phyloP scores from a whole-genome alignment of 2,888 invertebrate genomes.

The Acanthosepion lycidas region DNA sequence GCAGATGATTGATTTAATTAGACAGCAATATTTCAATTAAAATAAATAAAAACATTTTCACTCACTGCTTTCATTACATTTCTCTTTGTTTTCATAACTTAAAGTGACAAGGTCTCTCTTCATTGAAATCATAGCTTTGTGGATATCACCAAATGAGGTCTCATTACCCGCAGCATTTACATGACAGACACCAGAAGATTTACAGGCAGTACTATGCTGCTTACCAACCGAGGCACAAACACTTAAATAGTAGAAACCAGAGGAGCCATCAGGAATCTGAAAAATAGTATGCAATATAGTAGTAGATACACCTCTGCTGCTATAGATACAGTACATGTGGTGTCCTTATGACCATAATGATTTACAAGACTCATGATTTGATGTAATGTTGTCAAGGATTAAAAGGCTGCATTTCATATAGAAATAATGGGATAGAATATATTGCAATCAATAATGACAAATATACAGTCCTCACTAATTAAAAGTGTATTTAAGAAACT shows the following conservation, averaged over 20 bases:
- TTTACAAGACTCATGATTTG: too few species aligned
- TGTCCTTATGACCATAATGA: too few species aligned
- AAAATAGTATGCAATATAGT: not conserved
- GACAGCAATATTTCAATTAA: not conserved
- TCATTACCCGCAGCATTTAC: constrained; percentile 50
- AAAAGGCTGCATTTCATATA: too few species aligned
- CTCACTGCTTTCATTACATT: not conserved
- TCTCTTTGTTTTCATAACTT: not conserved
- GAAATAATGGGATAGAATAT: too few species aligned
- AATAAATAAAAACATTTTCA: not conserved
- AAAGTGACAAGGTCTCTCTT: constrained; percentile 35
- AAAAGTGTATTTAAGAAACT: too few species aligned
- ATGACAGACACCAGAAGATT: not conserved
- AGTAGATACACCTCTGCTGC: not conserved
- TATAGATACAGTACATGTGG: too few species aligned
- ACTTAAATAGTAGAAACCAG: constrained; percentile 54
- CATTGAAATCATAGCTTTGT: constrained; percentile 47
- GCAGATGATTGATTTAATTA: not conserved
- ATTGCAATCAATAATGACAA: too few species aligned
- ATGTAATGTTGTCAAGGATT: too few species aligned
- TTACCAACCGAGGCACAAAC: constrained; percentile 54
- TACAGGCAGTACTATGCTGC: not conserved
- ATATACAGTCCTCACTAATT: too few species aligned
- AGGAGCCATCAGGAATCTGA: not conserved
- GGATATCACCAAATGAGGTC: constrained; percentile 44